Evolutionary conservation across 2,888 invertebrate species (phyloP), one percentile per base, ranked within the genome.

Genomic region (Cheilosia pagana): DNA sequence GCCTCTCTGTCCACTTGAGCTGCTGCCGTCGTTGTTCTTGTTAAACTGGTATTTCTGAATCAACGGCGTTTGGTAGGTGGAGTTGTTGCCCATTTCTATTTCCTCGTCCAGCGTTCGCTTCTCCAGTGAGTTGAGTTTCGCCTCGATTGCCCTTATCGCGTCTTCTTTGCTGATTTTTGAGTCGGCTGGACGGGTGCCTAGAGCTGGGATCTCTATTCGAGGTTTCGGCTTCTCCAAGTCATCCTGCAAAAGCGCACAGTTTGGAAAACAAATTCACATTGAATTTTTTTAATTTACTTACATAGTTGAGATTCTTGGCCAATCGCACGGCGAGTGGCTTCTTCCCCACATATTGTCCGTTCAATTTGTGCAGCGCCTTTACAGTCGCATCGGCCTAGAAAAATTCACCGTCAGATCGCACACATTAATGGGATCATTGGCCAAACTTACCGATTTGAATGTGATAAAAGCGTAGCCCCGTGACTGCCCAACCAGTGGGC

Each of bases 381-480:
- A 94, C 92, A 0, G 97, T 97, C 87, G 96, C 95, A 19, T 90
- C 89, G 10, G 89, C 87, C 88, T 92, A 39, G 1, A 25, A 39
- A 23, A 14, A 60, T 50, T 52, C 7, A 23, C 8, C 19, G 10
- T 45, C 41, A 23, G 19, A 1, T 8, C 0, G 6, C 4, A 16
- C 0, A 35, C 4, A 16, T 53, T 0, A n/a, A 0, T 7, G 6
- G 8, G 12, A 19, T 3, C 39, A 14, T 1, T 28, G 39, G 28
- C 3, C 2, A 10, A 21, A 72, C 88, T 88, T 77, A 91, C 91
- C 50, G 92, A 92, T 90, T 94, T 94, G 90, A 96, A 98, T 0
- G 98, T 98, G 67, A 98, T 97, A 92, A 98, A 98, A 21, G 98
- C 98, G 90, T 98, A 98, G 21, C 98, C 98, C 82, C 98, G 93